Percentiles rank a stretch among this genome's conserved stretches.
phyloP scores from a whole-genome alignment of 2,797 vertebrate species.

The Zenarchopterus dispar region DNA sequence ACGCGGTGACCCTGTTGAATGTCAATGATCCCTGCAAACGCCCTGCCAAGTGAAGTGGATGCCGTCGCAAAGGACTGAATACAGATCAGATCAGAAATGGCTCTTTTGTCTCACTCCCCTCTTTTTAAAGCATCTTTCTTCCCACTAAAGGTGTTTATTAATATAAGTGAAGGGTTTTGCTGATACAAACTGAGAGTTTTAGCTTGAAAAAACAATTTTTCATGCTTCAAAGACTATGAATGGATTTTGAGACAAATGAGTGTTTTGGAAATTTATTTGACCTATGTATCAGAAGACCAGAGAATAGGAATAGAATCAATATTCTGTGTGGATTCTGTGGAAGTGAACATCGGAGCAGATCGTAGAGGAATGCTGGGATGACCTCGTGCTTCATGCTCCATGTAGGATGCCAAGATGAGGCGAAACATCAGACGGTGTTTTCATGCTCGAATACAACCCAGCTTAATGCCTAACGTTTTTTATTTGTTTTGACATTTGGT shows the following conservation, averaged over 20 bases:
- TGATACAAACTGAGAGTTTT: background rate
- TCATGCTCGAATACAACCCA: constrained; percentile 4
- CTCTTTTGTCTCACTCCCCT: constrained; percentile 13
- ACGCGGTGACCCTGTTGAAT: constrained; percentile 47
- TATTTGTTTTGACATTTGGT: background rate
- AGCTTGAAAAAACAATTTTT: too few relatives aligned
- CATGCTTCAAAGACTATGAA: too few relatives aligned
- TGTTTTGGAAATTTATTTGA: too few relatives aligned
- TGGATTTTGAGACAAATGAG: too few relatives aligned
- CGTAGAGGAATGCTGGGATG: constrained; percentile 11
- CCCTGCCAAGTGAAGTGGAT: constrained; percentile 29
- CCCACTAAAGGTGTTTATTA: background rate
- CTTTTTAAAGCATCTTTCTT: background rate
- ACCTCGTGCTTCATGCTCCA: constrained; percentile 14
- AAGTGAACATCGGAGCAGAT: constrained; percentile 6
- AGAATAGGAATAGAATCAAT: too few relatives aligned
- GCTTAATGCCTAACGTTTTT: background rate
- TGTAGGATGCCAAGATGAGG: background rate
- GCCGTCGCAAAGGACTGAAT: constrained; percentile 36
- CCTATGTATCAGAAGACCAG: too few relatives aligned
- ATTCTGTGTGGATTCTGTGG: too few relatives aligned
- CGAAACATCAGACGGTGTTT: background rate
- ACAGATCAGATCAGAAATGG: constrained; percentile 45
- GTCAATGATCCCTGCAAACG: constrained; percentile 40
- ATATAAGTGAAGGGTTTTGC: background rate